phyloP scores from a whole-genome alignment of 2,888 invertebrate genomes.

The Sympetrum striolatum region DNA sequence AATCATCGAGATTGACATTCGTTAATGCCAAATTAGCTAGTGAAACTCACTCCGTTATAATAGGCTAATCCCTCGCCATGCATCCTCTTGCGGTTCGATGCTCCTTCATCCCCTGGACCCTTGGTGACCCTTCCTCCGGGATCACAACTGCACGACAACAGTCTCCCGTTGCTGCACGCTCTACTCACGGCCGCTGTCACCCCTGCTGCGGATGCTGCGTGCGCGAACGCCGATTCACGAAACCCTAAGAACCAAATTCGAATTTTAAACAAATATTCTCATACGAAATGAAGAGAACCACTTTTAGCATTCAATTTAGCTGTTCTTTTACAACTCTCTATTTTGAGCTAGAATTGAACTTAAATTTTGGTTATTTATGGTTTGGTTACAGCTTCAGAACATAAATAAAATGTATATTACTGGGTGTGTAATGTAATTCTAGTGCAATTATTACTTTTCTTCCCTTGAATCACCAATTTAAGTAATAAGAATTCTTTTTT shows the following conservation, averaged over 20 bases:
- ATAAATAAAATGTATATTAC: no score
- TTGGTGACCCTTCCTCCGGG: constrained; percentile 59
- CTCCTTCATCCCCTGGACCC: constrained; percentile 61
- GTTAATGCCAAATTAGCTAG: not conserved
- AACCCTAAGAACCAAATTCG: constrained; percentile 62
- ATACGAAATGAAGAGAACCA: no score
- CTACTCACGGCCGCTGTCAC: constrained; percentile 88
- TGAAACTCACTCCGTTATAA: not conserved
- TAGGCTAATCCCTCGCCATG: constrained; percentile 45
- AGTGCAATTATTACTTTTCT: no score
- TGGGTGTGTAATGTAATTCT: no score
- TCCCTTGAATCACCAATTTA: no score
- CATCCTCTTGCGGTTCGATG: constrained; percentile 49
- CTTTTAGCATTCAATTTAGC: no score
- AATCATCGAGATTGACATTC: no score
- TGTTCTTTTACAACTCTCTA: no score
- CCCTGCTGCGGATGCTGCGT: constrained; percentile 88
- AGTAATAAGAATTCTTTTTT: no score
- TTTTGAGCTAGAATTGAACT: no score
- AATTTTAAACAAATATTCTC: not conserved
- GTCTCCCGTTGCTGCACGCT: constrained; percentile 84
- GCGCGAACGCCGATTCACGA: constrained; percentile 87
- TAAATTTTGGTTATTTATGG: no score
- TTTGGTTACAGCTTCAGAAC: no score
- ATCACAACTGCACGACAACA: constrained; percentile 87